A percentile compares a stretch with the other conserved stretches of the same genome.
Conservation (phyloP, 1,140 invertebrate genomes). For the Triops cancriformis region DNA sequence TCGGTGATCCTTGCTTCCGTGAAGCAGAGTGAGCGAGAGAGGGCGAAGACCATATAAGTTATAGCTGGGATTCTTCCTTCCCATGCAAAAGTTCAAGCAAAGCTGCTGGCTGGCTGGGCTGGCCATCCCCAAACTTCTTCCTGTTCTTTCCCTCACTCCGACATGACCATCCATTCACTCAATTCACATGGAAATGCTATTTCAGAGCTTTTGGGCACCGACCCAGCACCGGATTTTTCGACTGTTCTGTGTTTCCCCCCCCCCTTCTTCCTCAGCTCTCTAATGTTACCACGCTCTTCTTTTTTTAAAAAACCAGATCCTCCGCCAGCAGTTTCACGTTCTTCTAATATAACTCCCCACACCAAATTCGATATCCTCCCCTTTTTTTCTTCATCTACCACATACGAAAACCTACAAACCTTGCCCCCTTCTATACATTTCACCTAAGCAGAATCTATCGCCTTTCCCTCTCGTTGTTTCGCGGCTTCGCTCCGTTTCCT, state of each 20-base stretch:
- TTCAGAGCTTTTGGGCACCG: conserved; percentile 12
- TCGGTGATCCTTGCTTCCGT: conserved; percentile 9
- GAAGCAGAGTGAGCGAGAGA: background rate
- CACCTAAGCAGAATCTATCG: background rate
- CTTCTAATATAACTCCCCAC: background rate
- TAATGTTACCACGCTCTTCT: background rate
- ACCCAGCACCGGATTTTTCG: background rate
- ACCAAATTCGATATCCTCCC: background rate
- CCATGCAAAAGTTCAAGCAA: background rate
- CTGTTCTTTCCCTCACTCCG: conserved; percentile 5
- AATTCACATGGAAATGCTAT: conserved; percentile 11
- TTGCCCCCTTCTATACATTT: background rate
- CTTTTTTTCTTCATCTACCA: background rate
- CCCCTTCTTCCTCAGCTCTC: background rate
- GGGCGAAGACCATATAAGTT: background rate
- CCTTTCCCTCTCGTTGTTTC: background rate
- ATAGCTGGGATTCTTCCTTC: conserved; percentile 13
- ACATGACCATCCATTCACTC: conserved; percentile 13
- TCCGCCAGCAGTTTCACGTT: conserved; percentile 4
- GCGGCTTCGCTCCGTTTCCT: background rate
- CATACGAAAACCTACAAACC: background rate
- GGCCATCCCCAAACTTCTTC: conserved; percentile 7
- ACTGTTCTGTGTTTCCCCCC: background rate
- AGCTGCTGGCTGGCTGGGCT: background rate
- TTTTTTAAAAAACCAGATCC: conserved; percentile 3